Evolutionary conservation across 2,797 vertebrate genomes (phyloP), one percentile per base, ranked within the genome.

Genomic region (Luscinia megarhynchos): DNA sequence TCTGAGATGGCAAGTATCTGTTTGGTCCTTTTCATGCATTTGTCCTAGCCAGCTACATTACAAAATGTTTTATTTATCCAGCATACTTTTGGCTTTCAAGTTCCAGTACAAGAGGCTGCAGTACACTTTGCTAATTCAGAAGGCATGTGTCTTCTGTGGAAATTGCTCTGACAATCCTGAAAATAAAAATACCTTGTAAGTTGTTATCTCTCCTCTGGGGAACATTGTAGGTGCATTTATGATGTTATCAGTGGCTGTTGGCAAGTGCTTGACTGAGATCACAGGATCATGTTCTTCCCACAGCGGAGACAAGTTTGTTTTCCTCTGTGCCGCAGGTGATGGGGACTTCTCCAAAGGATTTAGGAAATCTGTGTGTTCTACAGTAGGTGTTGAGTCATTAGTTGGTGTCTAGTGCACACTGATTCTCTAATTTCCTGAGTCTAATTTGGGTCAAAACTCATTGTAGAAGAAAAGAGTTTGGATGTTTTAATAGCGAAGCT

Each of bases 171-270:
- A 91, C 72, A 94, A 23, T 68, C 76, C 58, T 84, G 84, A 91
- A 91, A 90, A 87, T 78, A 81, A 86, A 94, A 95, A 81, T 84
- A 81, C 58, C 40, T 8, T 53, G 20, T 54, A 73, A 91, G 40
- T 55, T 84, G 68, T 93, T 94, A 26, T 93, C 78, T 95, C 54
- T 59, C 41, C 63, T 90, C 53, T 78, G 83, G 83, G 85, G 58
- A 95, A 78, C 62, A 18, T 27, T 48, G 83, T 48, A 82, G 81
- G 78, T 87, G 63, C 62, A 26, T 50, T 92, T 92, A 26, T 77
- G 91, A 88, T 94, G 41, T 50, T 94, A 78, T 94, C 78, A 53
- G 87, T 66, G 80, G 83, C 87, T 94, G 38, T 50, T 96, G 92
- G 95, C 85, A 78, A 54, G 54, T 46, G 58, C 67, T 80, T 74